Evolutionary conservation across 23 tunicate genomes (phyloP).

Genomic region (Clavelina lepadiformis): DNA sequence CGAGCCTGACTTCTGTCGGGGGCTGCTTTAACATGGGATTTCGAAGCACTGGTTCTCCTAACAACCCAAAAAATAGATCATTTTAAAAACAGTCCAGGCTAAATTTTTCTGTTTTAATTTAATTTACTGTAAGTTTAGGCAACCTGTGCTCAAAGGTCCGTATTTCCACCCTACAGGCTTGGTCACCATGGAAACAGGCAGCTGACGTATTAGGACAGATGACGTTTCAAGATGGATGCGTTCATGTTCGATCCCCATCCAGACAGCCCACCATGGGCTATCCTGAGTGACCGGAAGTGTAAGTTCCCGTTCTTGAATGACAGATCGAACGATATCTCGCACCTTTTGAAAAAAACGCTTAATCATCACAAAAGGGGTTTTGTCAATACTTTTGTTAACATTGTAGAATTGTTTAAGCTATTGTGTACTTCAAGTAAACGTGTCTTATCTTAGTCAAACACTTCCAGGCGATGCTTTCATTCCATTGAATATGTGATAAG

Average conservation of each 20-base stretch:
- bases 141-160: conserved; percentile 50
- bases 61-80: background rate
- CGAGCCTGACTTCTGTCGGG: conserved; percentile 16
- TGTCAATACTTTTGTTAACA: too few species aligned
- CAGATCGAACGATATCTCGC: conserved; percentile 41
- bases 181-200: conserved; percentile 63
- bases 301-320: conserved; percentile 39
- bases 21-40: conserved; percentile 58
- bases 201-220: conserved; percentile 74
- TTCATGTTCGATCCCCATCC: conserved; percentile 90
- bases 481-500: too few species aligned
- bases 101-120: background rate
- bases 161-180: conserved; percentile 77
- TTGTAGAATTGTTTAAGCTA: too few species aligned
- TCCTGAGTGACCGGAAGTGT: conserved; percentile 59
- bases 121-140: background rate
- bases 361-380: background rate
- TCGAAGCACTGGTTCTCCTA: conserved; percentile 38
- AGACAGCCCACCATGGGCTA: conserved; percentile 70
- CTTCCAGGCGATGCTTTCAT: too few species aligned
- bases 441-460: too few species aligned
- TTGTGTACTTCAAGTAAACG: too few species aligned
- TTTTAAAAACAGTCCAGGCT: background rate
- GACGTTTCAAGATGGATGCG: conserved; percentile 87
- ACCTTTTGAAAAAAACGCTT: conserved; percentile 31